Evolutionary conservation across 2,888 invertebrate genomes (phyloP).

Genomic region (Sesamia inferens): DNA sequence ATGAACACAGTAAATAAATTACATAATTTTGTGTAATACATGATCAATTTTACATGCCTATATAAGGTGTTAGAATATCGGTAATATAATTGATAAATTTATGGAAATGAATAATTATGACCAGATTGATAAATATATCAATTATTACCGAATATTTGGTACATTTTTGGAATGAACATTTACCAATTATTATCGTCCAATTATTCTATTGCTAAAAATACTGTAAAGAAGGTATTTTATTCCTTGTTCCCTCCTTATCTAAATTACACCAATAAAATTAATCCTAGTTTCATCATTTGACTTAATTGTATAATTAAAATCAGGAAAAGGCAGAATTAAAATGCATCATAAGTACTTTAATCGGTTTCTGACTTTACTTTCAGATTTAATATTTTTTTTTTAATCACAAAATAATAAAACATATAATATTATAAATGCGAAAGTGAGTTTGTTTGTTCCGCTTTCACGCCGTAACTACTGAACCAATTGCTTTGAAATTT

Average conservation of each 20-base stretch:
- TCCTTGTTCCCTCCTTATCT: background rate
- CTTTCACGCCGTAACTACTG: no score
- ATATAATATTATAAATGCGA: no score
- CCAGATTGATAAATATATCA: background rate
- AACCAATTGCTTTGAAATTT: no score
- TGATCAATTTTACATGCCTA: background rate
- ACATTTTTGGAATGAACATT: background rate
- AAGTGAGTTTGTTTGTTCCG: no score
- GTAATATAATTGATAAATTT: background rate
- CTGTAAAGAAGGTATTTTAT: no score
- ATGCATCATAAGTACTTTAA: background rate
- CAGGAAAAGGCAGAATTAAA: background rate
- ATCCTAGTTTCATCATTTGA: background rate
- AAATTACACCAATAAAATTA: background rate
- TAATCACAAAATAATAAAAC: no score
- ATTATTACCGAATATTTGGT: background rate
- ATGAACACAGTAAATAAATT: background rate
- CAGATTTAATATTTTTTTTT: no score
- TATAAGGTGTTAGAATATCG: background rate
- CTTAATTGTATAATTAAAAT: background rate
- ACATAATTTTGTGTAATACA: slow-evolving; percentile 22
- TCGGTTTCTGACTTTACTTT: background rate
- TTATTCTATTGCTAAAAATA: background rate
- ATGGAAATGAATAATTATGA: background rate
- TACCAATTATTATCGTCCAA: no score